Evolutionary conservation across 92 coral and sea anemone species (phyloP), one percentile per base, ranked within the genome.

Genomic region (Desmophyllum pertusum): DNA sequence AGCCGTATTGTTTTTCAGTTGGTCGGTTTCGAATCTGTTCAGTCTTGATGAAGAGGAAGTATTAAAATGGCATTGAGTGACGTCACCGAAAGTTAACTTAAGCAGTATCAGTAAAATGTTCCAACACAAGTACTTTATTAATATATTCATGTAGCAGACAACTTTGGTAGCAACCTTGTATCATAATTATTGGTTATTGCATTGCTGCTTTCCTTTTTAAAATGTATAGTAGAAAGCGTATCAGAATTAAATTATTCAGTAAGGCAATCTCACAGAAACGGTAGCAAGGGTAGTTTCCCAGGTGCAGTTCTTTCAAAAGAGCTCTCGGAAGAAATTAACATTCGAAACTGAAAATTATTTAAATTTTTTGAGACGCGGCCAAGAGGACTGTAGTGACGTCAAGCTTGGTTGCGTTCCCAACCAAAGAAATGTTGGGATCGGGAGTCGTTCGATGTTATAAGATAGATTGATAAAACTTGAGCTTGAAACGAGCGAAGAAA

Each of bases 271-370:
- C 17, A 14, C 53, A 48, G 53, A 48, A 48, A 48, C 21, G 18
- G n/a, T n/a, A n/a, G 21, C 27, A 18, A 23, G 11, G 31, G 35
- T 27, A 9, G 35, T 59, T 57, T 57, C 10, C 30, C 14, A 14
- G n/a, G n/a, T n/a, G n/a, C n/a, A n/a, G n/a, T n/a, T n/a, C n/a
- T n/a, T n/a, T n/a, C n/a, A n/a, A n/a, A n/a, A n/a, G n/a, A n/a
- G n/a, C n/a, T n/a, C 33, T 57, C 14, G 64, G 19, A 67, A 18
- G 15, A 66, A 7, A 30, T 67, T 9, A 36, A 23, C 67, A 19
- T 35, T 35, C 73, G 73, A 67, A 67, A 67, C 73, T 17, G 73
- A 67, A 67, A 67, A 67, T 35, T 67, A 19, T 35, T 21, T 4
- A 19, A 27, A 35, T 42, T 37, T 27, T 38, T 6, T 35, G 42